Base-by-base conservation (phyloP, 2,888 invertebrate genomes). In the Hirtodrosophila confusa region DNA sequence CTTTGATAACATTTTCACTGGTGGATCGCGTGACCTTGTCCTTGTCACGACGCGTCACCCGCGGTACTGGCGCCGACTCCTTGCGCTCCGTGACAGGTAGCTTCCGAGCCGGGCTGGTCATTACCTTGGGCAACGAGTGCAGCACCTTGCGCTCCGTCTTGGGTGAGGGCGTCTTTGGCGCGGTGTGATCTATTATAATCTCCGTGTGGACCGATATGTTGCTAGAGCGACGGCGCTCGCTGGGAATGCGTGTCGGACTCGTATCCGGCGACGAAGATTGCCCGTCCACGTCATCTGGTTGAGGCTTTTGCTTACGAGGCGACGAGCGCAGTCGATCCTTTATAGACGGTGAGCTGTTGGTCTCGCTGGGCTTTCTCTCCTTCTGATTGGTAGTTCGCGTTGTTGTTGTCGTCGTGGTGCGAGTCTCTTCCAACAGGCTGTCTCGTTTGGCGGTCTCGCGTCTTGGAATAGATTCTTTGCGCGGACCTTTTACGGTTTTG, bases 1-100 rank as follows among this genome's bases (percentile, higher is more conserved):
- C 88, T 88, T 93, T 94, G 7, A 93, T 92, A n/a, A 93, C 89
- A 55, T 92, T 92, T 58, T 94, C 94, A 83, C 94, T 94, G 4
- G 92, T 90, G 23, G 94, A 93, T 37, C 94, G 92, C 3, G 92
- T 92, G 40, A 93, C 92, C 89, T 93, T 93, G 40, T 93, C 93
- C 66, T 90, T 93, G 41, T 92, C 89, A 12, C 88, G 89, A 3
- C 90, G 88, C 2, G 91, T 92, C 0, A 90, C 90, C 75, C 93
- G 92, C 8, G 92, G 89, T 12, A 92, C 91, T 0, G 92, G 90
- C 7, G 92, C 92, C 7, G 92, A 91, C 54, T 91, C 91, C 62
- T 91, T 92, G 27, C 91, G 87, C 57, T 90, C 91, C 2, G 89
- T 88, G 6, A 93, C 92, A 0, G 90, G 88, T 37, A 88, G 27